Evolutionary conservation across 2,797 vertebrate genomes (phyloP), one percentile per base, ranked within the genome.

Genomic region (Australoheros facetus): DNA sequence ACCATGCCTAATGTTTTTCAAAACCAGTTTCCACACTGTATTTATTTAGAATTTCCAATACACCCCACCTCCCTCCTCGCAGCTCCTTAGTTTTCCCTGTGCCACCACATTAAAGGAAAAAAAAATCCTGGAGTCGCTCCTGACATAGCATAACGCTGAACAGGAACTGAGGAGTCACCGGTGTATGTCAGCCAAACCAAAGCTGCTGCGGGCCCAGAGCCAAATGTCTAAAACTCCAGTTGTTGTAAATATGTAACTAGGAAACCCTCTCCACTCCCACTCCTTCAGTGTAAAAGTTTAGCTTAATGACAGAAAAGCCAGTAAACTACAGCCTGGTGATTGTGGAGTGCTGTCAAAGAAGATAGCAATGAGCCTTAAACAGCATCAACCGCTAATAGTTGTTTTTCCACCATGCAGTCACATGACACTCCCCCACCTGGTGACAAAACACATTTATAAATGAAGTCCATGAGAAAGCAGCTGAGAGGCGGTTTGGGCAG

Each of bases 281-380:
- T 16, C 10, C 4, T 7, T 54, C 21, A 51, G 75, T 57, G 17
- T 28, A 21, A 88, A 87, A 72, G 82, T 66, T 83, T 34, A 1
- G 54, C 70, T 82, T 4, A 83, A 86, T 28, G 34, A 87, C 71
- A 26, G 57, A 77, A 80, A 73, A 73, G 70, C 82, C 71, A 54
- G 66, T 26, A 72, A 70, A 60, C 77, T 87, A 86, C 58, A 79
- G 77, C 76, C 16, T 14, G 19, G 77, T 79, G 84, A 89, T 78
- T 86, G 81, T 62, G 71, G 59, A 76, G 58, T 7, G 26, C 73
- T 87, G 88, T 34, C 78, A 28, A 56, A 26, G 62, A 75, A 84
- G 85, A 92, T 84, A 83, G 78, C 78, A 12, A 26, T 66, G 60
- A 78, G 77, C 82, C 88, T 84, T 82, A 59, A 80, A 64, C 77